These are phyloP conservation scores for Leptarthrus brevirostris DNA, from an alignment of 2,888 invertebrate genomes.

Conservation along the genomic window DNA sequence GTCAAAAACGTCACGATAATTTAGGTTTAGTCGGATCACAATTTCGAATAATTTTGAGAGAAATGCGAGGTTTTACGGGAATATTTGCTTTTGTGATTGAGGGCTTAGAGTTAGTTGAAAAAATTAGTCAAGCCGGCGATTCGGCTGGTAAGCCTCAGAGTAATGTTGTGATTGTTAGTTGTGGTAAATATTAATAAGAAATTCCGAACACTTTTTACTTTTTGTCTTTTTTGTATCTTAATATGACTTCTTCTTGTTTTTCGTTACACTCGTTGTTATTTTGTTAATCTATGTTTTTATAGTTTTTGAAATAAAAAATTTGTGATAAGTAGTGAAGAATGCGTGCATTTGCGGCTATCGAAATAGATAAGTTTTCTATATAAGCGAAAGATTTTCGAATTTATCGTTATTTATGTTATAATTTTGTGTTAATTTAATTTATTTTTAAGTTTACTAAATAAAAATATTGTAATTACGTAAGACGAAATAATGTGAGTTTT, in stretches of 20 bases:
- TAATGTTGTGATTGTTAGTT: constrained; percentile 78
- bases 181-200: constrained; percentile 75
- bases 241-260: too few relatives aligned
- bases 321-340: constrained; percentile 29
- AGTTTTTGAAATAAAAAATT: constrained; percentile 8
- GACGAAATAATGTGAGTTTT: too few relatives aligned
- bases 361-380: constrained; percentile 29
- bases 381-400: constrained; percentile 5
- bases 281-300: too few relatives aligned
- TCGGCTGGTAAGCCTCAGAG: constrained; percentile 82
- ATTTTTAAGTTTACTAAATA: too few relatives aligned
- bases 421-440: too few relatives aligned
- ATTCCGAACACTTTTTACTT: constrained; percentile 11
- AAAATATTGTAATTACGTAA: too few relatives aligned
- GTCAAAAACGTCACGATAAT: constrained; percentile 83
- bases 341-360: constrained; percentile 37
- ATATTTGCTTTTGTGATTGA: constrained; percentile 85
- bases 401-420: not conserved
- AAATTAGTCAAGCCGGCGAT: constrained; percentile 81
- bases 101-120: constrained; percentile 81
- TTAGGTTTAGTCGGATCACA: constrained; percentile 86
- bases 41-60: constrained; percentile 83
- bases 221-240: not conserved
- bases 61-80: constrained; percentile 85
- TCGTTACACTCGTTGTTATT: too few relatives aligned